Evolutionary conservation across 2,113 vertebrate species (phyloP), one percentile per base, ranked within the genome.

Genomic region (Oryzias celebensis): DNA sequence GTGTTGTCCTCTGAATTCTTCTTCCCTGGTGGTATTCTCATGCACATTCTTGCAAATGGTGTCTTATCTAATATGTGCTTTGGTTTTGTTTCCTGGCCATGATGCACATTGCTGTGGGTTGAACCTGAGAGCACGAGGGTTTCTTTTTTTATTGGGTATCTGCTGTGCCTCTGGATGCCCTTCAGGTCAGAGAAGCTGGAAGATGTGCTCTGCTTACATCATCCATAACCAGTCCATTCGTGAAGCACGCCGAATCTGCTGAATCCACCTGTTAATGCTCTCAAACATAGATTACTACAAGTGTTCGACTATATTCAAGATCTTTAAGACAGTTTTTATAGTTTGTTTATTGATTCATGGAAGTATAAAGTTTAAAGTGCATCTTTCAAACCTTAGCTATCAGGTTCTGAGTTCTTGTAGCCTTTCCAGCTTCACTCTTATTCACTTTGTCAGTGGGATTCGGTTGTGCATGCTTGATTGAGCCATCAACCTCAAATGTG

Each of bases 101-200:
- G 89, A 89, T 84, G 86, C 50, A 78, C 83, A 89, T 62, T 81
- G 89, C 90, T 88, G 78, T 48, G 52, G 86, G 90, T 86, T 79
- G 87, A 87, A 87, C 66, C 54, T 53, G 52, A 52, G 84, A 80
- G 85, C 79, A 86, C 87, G 75, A 82, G 83, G 80, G 89, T 80
- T 85, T 84, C 76, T 88, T 84, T 78, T 77, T 82, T 52, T 64
- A 82, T 89, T 90, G 80, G 80, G 76, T 89, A 87, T 82, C 77
- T 83, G 81, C 72, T 56, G 71, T 84, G 82, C 71, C 84, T 69
- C 51, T 15, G 36, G 73, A 84, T 75, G 78, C 79, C 87, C 87
- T 74, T 62, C 77, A 75, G 88, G 78, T 79, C 58, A 56, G 14
- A 62, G 22, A 47, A n/a, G 52, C 62, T 68, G 83, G 68, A 36